A percentile compares a stretch with the other conserved stretches of the same genome.
These are phyloP conservation scores for Anarhynchus alexandrinus DNA, from an alignment of 2,113 vertebrate species.

Conservation along the genomic window DNA sequence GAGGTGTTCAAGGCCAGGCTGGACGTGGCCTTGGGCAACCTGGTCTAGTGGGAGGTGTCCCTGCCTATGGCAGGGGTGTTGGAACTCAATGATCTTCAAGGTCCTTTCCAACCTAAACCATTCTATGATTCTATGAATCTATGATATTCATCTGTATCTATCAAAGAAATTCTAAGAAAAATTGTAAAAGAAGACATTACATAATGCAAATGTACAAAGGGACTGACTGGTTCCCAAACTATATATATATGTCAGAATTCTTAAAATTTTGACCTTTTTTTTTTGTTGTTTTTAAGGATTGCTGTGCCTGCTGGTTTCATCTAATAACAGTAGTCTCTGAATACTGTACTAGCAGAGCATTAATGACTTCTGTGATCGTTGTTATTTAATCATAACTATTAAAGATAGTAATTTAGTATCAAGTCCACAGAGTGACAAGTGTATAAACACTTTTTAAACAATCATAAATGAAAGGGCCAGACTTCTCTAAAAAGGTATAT, in stretches of 20 bases:
- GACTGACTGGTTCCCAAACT: not conserved
- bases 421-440: not conserved
- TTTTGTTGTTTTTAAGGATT: not conserved
- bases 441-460: not conserved
- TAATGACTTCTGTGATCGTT: not conserved
- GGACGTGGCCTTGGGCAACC: too few species aligned
- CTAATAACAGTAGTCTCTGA: not conserved
- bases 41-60: too few species aligned
- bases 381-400: not conserved
- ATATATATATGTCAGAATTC: not conserved
- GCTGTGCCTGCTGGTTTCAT: not conserved
- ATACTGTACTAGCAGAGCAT: not conserved
- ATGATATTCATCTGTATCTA: not conserved
- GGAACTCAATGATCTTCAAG: too few species aligned
- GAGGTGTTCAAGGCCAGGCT: too few species aligned
- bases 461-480: not conserved
- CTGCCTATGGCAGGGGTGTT: too few species aligned
- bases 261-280: not conserved
- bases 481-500: not conserved
- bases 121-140: too few species aligned
- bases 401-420: not conserved
- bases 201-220: not conserved
- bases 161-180: not conserved
- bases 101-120: too few species aligned
- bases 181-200: not conserved